These are phyloP conservation scores for Microhierax caerulescens DNA, from an alignment of 2,797 vertebrate species.

Conservation along the genomic window DNA sequence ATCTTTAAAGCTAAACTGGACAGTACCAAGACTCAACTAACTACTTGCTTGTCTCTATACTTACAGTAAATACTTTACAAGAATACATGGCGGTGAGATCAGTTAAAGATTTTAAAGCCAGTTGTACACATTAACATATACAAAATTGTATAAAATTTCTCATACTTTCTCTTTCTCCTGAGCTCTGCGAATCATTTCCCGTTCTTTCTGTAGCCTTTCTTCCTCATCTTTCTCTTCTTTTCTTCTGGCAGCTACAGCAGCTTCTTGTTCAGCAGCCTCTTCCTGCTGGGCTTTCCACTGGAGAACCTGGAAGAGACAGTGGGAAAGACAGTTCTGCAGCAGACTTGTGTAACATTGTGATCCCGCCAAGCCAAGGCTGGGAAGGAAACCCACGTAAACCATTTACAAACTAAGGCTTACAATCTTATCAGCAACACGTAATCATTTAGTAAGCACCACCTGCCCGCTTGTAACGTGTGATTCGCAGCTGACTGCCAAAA, in stretches of 20 bases:
- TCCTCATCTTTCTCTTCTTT: slow-evolving; percentile 80
- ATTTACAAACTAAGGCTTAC: background rate
- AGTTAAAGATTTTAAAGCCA: background rate
- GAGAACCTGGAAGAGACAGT: slow-evolving; percentile 78
- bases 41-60: background rate
- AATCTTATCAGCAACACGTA: background rate
- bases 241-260: slow-evolving; percentile 80
- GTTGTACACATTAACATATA: background rate
- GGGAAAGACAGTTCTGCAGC: background rate
- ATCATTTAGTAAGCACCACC: background rate
- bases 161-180: slow-evolving; percentile 81
- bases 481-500: background rate
- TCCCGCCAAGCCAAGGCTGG: background rate
- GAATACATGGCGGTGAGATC: background rate
- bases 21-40: background rate
- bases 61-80: background rate
- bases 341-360: background rate
- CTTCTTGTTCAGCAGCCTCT: slow-evolving; percentile 85
- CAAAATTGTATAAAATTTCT: background rate
- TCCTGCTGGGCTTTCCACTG: slow-evolving; percentile 87
- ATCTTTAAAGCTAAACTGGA: background rate
- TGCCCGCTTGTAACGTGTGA: accelerated
- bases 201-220: slow-evolving; percentile 79
- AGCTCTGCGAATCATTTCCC: slow-evolving; percentile 77
- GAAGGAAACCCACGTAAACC: background rate